Evolutionary conservation across 2,888 invertebrate species (phyloP), one percentile per base, ranked within the genome.

Genomic region (Thecocarcelia acutangulata): DNA sequence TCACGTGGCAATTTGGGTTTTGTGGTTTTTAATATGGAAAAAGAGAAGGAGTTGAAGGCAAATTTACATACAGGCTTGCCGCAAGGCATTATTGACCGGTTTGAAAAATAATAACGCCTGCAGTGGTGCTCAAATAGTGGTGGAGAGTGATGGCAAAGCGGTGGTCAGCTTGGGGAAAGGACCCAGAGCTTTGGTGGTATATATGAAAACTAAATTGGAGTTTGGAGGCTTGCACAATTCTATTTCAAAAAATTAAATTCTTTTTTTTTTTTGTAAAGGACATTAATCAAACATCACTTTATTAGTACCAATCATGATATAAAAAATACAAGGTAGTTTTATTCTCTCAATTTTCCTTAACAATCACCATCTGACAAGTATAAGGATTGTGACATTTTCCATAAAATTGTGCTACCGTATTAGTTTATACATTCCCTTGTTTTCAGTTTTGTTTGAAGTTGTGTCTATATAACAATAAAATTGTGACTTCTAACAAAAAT

Each of bases 1-100:
- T 94, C 95, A 84, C 93, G 96, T 13, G 96, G 95, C 0, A 92
- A 93, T 54, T 92, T 92, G 84, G 95, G 92, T 6, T 97, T 96
- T 88, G 90, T 96, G 8, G 95, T 94, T 2, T 93, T 96, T 85
- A 96, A 96, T 86, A 92, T 92, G 50, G 94, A 94, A 11, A 3
- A 13, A 0, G 86, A 88, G 6, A 91, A 91, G 83, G 93, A 93
- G 84, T 92, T 93, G 66, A 92, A 92, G 46, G 90, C 91, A 84
- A 92, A 87, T 12, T 84, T 87, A 0, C 88, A 93, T 90, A 95
- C 94, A 0, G 94, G 94, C 73, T 92, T 97, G 11, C 94, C 95
- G 1, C 91, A 93, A 61, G 97, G 97, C n/a, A 91, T 85, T 0
- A 9, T 95, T 95, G 83, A 94, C 94, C 40, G 96, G 96, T 0